Evolutionary conservation across 2,113 vertebrate species (phyloP), one percentile per base, ranked within the genome.

Genomic region (Rousettus leschenaultii): DNA sequence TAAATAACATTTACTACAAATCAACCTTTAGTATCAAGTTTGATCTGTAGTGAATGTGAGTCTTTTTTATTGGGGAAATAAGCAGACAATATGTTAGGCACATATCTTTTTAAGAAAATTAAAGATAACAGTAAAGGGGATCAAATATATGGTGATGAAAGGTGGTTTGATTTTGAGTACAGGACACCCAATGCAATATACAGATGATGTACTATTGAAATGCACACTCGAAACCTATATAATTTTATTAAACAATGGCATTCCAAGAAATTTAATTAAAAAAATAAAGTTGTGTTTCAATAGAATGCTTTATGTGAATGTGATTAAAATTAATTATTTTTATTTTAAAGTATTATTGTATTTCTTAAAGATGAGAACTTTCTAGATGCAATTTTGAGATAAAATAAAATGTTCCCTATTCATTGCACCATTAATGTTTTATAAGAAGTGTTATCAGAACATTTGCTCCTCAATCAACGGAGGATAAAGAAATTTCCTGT

Each of bases 401-500:
- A 63, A 79, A 57, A 89, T 68, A 57, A 82, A 92, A 70, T 83
- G 7, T 2, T 61, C 68, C 93, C 21, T 80, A 16, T 92, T 94
- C 11, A 33, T 79, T 70, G n/a, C 84, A 68, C 77, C 89, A 97
- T 86, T 95, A 94, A 95, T 91, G 57, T 43, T 2, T 28, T 65
- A 2, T 88, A 65, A 68, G 61, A 95, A 94, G 89, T 86, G 43
- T 79, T 63, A 48, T 5, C 65, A 30, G 75, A 86, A 80, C 73
- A 75, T 93, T 93, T 95, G 30, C 4, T 51, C 1, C 55, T 96
- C 73, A 93, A 73, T 97, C 95, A 95, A 40, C 30, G 65, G 51
- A 97, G 82, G 43, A 93, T 18, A 33, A 18, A 16, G 75, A 95
- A 95, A 86, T 57, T 91, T 93, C 16, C 43, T 91, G 13, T 94